Conservation (phyloP, 2,888 invertebrate genomes). For the Pristionchus japonicus region DNA sequence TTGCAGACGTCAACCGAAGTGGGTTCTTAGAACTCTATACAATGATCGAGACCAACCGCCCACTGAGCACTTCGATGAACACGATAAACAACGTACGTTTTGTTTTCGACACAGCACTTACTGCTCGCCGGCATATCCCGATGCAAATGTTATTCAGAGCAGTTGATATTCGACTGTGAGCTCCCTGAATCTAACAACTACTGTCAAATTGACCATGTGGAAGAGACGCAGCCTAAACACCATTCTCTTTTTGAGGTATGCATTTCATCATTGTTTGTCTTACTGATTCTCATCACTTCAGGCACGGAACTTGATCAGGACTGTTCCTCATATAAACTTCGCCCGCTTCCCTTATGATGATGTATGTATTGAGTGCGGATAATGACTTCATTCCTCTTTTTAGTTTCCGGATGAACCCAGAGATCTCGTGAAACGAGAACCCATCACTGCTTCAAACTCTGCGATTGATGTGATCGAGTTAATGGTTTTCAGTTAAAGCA, state of each 20-base stretch:
- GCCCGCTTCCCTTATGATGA: too few relatives aligned
- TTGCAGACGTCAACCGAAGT: neutral
- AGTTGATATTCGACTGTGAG: neutral
- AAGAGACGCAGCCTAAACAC: neutral
- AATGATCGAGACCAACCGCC: neutral
- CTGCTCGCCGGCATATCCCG: too few relatives aligned
- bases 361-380: too few relatives aligned
- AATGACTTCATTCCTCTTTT: too few relatives aligned
- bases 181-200: neutral
- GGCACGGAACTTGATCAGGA: too few relatives aligned
- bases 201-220: neutral
- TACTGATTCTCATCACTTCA: too few relatives aligned
- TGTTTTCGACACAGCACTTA: neutral
- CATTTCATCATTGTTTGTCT: too few relatives aligned
- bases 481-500: neutral
- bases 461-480: neutral
- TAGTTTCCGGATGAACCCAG: too few relatives aligned
- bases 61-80: neutral
- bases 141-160: neutral
- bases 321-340: too few relatives aligned
- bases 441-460: neutral
- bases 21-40: neutral
- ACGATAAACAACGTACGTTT: neutral
- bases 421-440: too few relatives aligned
- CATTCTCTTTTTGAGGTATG: neutral